phyloP scores from a whole-genome alignment of 2,888 invertebrate genomes.

The Mechanitis mazaeus region DNA sequence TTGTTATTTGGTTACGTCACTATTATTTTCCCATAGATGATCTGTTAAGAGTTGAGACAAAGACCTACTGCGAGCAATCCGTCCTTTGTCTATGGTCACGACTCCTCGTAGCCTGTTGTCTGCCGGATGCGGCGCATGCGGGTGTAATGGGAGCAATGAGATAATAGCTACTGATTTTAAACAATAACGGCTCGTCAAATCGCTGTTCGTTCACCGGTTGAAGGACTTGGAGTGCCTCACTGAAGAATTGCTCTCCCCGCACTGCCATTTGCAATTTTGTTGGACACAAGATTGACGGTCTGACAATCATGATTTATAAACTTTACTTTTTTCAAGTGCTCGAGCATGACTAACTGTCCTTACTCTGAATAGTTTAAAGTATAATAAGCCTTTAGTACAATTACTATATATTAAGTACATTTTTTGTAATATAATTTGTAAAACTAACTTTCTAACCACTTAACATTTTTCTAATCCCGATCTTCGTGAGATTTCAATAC shows the following conservation, averaged over 20 bases:
- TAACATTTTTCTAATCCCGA: slow-evolving; percentile 61
- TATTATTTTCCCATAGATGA: slow-evolving; percentile 19
- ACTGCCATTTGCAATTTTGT: slow-evolving; percentile 33
- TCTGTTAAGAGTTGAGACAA: slow-evolving; percentile 47
- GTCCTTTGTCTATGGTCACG: slow-evolving; percentile 66
- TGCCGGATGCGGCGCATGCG: slow-evolving; percentile 66
- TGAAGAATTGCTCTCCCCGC: slow-evolving; percentile 26
- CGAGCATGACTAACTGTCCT: too few species aligned
- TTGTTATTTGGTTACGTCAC: not conserved
- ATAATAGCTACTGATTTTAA: slow-evolving; percentile 57
- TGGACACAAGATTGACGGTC: slow-evolving; percentile 9
- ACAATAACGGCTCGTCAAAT: slow-evolving; percentile 56
- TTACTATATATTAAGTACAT: too few species aligned
- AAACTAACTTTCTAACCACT: slow-evolving; percentile 67
- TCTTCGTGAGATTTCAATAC: slow-evolving; percentile 70
- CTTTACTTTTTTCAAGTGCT: not conserved
- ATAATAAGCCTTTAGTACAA: too few species aligned
- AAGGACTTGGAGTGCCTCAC: slow-evolving; percentile 32
- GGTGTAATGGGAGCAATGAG: slow-evolving; percentile 66
- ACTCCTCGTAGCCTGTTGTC: slow-evolving; percentile 44
- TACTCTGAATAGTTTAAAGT: too few species aligned
- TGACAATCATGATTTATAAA: slow-evolving; percentile 7
- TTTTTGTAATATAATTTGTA: slow-evolving; percentile 25
- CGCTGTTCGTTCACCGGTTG: slow-evolving; percentile 36
- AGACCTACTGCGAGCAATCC: slow-evolving; percentile 45